Conservation (phyloP, 23 tunicate species). For the Corella eumyota region DNA sequence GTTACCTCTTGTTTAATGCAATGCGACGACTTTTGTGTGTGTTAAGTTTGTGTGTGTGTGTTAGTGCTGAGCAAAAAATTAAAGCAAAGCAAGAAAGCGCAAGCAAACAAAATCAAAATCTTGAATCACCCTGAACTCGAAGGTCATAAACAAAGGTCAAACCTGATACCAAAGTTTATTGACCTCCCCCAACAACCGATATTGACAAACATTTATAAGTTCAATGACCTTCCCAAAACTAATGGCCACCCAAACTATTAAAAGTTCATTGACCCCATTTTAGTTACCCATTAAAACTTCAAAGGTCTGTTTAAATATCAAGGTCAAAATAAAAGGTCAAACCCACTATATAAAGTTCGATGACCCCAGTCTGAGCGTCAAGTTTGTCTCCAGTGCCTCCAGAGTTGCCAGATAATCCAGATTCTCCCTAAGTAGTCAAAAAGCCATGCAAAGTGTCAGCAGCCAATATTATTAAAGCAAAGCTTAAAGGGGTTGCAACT, state of each 20-base stretch:
- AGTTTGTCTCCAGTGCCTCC: slow-evolving; percentile 11
- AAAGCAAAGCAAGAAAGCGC: no score
- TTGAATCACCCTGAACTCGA: no score
- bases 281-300: no score
- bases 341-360: slow-evolving; percentile 18
- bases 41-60: neutral
- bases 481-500: no score
- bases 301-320: neutral
- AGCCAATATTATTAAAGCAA: slow-evolving; percentile 3
- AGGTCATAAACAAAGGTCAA: no score
- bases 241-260: no score
- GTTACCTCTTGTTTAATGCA: neutral
- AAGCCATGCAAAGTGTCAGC: slow-evolving; percentile 25
- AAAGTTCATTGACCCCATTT: neutral
- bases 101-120: no score
- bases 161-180: no score
- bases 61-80: no score
- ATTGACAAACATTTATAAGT: no score
- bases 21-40: neutral
- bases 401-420: slow-evolving; percentile 14
- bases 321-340: neutral
- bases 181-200: no score
- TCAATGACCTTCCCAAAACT: no score
- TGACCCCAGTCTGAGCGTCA: slow-evolving; percentile 18
- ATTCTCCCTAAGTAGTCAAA: slow-evolving; percentile 15